Evolutionary conservation across 2,888 invertebrate species (phyloP).

Genomic region (Odontothrips loti): DNA sequence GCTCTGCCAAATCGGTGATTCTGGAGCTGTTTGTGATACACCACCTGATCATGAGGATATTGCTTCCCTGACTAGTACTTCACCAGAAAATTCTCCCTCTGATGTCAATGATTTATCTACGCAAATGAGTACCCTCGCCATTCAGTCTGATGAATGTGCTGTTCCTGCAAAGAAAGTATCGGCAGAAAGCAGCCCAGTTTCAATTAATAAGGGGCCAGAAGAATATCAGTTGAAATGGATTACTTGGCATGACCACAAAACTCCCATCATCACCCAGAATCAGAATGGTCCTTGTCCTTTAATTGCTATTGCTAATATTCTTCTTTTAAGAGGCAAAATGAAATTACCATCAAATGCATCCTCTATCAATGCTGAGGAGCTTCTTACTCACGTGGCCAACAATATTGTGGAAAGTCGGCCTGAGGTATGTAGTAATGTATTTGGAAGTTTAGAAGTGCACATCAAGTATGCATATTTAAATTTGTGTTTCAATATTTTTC

Average conservation of each 20-base stretch:
- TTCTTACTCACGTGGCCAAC: conserved; percentile 51
- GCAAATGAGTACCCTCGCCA: not conserved
- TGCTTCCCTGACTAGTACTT: not conserved
- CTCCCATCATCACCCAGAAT: conserved; percentile 54
- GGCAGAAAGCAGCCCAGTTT: not conserved
- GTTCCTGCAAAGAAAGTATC: not conserved
- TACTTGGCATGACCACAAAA: conserved; percentile 44
- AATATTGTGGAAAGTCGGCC: conserved; percentile 49
- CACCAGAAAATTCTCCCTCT: not conserved
- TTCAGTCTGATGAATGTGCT: not conserved
- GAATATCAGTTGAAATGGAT: conserved; percentile 52
- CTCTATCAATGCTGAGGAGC: conserved; percentile 49
- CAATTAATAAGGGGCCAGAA: not conserved
- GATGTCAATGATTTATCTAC: not conserved
- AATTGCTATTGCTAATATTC: conserved; percentile 53
- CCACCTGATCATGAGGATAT: not conserved
- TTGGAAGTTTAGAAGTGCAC: conserved; percentile 31
- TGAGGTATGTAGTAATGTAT: conserved; percentile 41
- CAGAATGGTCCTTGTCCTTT: conserved; percentile 58
- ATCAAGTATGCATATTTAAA: conserved; percentile 7
- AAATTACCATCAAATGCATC: conserved; percentile 46
- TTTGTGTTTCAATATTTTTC: conserved; percentile 40
- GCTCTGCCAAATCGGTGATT: not conserved
- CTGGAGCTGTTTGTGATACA: not conserved
- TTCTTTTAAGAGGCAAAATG: conserved; percentile 50